Conservation (phyloP, 2,113 vertebrate genomes). For the Ophiodon elongatus region DNA sequence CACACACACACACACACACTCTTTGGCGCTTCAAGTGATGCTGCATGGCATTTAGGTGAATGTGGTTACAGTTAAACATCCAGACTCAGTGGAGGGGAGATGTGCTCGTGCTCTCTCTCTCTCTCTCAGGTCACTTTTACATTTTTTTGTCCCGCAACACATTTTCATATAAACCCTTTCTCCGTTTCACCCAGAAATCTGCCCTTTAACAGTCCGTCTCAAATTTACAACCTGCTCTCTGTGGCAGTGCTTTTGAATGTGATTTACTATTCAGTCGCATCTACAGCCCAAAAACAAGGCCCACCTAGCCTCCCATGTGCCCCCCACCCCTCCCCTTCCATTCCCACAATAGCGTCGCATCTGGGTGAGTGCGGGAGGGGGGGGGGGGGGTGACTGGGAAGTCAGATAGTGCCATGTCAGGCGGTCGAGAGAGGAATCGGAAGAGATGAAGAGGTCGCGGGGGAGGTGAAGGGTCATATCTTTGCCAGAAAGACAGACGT, state of each 20-base stretch:
- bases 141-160: background rate
- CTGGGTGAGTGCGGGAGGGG: constrained; percentile 57
- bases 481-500: constrained; percentile 1
- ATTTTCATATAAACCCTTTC: background rate
- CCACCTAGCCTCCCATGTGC: background rate
- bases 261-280: constrained; percentile 6
- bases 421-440: constrained; percentile 46
- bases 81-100: too few relatives aligned
- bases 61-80: constrained; percentile 20
- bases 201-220: background rate
- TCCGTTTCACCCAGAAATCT: background rate
- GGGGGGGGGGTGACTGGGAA: constrained; percentile 66
- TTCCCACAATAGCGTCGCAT: constrained; percentile 25
- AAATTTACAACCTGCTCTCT: background rate
- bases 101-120: too few relatives aligned
- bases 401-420: constrained; percentile 67
- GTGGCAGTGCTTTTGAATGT: background rate
- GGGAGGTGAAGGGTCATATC: constrained; percentile 27
- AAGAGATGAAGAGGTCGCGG: background rate
- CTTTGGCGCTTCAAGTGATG: constrained; percentile 19
- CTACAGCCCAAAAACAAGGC: background rate
- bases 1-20: background rate
- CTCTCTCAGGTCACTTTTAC: background rate
- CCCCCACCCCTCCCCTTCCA: background rate
- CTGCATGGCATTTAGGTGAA: constrained; percentile 31